These are phyloP conservation scores for Esox niger DNA, from an alignment of 2,113 vertebrate species.

Conservation along the genomic window DNA sequence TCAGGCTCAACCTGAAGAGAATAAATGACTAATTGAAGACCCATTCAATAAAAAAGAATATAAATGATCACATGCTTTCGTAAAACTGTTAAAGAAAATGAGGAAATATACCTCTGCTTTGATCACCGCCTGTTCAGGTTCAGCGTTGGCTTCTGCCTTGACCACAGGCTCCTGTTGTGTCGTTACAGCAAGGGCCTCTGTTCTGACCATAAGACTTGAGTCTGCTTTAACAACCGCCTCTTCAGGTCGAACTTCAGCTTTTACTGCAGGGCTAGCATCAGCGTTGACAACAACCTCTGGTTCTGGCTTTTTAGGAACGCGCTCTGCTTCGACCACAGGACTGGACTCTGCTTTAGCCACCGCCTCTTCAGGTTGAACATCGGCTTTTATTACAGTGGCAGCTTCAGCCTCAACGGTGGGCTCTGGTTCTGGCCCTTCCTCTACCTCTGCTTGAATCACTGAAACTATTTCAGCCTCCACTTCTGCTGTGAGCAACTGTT, in stretches of 20 bases:
- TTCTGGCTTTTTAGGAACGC: too few species aligned
- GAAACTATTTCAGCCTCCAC: neutral
- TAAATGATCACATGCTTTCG: neutral
- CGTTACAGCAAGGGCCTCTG: neutral
- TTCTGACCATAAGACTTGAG: too few species aligned
- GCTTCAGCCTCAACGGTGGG: neutral
- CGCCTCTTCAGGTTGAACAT: neutral
- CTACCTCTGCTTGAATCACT: neutral
- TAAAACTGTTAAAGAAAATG: neutral
- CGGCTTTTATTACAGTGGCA: neutral
- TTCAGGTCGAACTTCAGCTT: neutral
- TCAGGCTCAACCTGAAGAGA: neutral
- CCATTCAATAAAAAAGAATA: neutral
- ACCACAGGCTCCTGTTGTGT: neutral
- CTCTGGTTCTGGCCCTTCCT: neutral
- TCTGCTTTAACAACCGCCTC: constrained; percentile 7
- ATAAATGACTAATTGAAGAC: neutral
- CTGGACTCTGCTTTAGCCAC: neutral
- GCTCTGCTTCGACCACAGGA: neutral
- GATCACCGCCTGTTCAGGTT: neutral
- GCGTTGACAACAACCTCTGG: neutral
- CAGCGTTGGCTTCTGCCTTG: neutral
- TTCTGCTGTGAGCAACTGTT: neutral
- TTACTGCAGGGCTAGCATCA: neutral
- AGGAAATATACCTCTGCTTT: constrained; percentile 10